Base-by-base conservation (phyloP, 1,140 invertebrate genomes). In the Ceratosolen solmsi region DNA sequence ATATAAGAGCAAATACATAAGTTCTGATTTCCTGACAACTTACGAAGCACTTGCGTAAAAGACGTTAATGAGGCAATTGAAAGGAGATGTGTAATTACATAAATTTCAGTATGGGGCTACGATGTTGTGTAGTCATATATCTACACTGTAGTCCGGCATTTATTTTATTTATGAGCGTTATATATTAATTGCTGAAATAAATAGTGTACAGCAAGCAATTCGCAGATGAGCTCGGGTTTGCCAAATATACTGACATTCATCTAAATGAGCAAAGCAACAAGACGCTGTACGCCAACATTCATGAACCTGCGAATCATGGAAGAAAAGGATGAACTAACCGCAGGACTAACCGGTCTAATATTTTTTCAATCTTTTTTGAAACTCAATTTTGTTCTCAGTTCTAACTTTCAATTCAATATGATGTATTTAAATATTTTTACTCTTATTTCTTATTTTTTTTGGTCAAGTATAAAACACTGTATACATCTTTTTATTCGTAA, bases 161-260 rank as follows among this genome's bases (percentile, higher is more conserved):
- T 72, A 72, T 71, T 82, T 84, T 90, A 90, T 91, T 91, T 91
- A 91, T 87, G 90, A 91, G 87, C 85, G 85, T 90, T 90, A 91
- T 91, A 89, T 89, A 91, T 91, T 91, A 91, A 91, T 91, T 91
- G 90, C 84, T 84, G 86, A 86, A 90, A 91, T 91, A 91, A 91
- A 91, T 90, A 90, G 87, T 86, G 85, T 7, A 58, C n/a, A 58
- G 13, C n/a, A 13, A 58, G n/a, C 56, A 27, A 27, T 27, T 4
- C 63, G 85, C 75, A 87, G 81, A 68, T 76, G 74, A 65, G 82
- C 65, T 58, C 41, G 54, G 82, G 15, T n/a, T 68, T 38, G 7
- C 51, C 51, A 30, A 5, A 30, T 46, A 25, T 46, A 2, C 17
- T 30, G 13, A 15, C 68, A 2, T 22, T n/a, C 68, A 13, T 2